A percentile compares a stretch with the other conserved stretches of the same genome.
These are phyloP conservation scores for Globodera ellingtonae DNA, from an alignment of 1,140 invertebrate genomes.

Conservation along the genomic window DNA sequence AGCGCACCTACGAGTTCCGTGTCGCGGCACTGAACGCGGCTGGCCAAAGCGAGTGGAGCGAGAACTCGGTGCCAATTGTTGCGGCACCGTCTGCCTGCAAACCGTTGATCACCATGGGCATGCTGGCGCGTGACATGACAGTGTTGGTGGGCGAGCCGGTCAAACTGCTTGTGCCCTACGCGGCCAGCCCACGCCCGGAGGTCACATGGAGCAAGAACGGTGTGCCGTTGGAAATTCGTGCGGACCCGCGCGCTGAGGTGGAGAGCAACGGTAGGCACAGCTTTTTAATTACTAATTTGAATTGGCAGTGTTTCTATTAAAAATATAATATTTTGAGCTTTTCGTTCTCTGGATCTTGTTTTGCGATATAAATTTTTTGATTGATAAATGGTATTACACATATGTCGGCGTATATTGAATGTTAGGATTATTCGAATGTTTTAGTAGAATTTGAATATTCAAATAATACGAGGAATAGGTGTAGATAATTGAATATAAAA, in stretches of 20 bases:
- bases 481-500: too few relatives aligned
- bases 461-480: too few relatives aligned
- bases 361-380: too few relatives aligned
- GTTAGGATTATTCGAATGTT: too few relatives aligned
- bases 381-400: too few relatives aligned
- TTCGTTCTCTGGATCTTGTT: too few relatives aligned
- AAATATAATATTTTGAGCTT: too few relatives aligned
- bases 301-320: too few relatives aligned
- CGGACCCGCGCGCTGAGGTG: slow-evolving; percentile 82
- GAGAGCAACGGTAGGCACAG: slow-evolving; percentile 72
- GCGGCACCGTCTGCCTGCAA: slow-evolving; percentile 81
- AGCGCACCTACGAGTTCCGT: slow-evolving; percentile 94
- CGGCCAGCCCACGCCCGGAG: slow-evolving; percentile 79
- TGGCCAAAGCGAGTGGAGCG: slow-evolving; percentile 86
- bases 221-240: slow-evolving; percentile 74
- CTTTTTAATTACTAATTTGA: too few relatives aligned
- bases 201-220: slow-evolving; percentile 83
- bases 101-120: slow-evolving; percentile 55
- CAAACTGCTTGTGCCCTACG: slow-evolving; percentile 72
- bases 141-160: slow-evolving; percentile 52
- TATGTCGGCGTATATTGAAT: too few relatives aligned
- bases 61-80: slow-evolving; percentile 84
- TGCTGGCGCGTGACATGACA: slow-evolving; percentile 46
- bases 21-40: slow-evolving; percentile 91
- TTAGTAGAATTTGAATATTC: too few relatives aligned